Base-by-base conservation (phyloP, 2,797 vertebrate species). In the Enteromius treurensis region DNA sequence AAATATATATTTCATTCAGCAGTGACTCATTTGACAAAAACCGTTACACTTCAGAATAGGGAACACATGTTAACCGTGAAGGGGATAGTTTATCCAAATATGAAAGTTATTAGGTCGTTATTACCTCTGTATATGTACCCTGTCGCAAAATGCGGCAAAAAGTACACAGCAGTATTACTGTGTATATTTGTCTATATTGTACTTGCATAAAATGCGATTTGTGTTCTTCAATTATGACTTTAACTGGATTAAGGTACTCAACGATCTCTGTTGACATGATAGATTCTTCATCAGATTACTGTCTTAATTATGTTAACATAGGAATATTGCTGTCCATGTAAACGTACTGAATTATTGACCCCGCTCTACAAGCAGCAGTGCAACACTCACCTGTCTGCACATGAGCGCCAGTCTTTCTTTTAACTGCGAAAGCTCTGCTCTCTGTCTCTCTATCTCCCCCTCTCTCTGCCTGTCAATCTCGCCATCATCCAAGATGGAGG, bases 331-430 rank as follows among this genome's bases (percentile, higher is more conserved):
- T 53, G 51, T 5, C 5, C 15, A 19, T 51, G 49, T 19, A 51
- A 51, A 51, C 0, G 47, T 49, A 49, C 47, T 49, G 45, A 49
- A 49, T 15, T 14, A 49, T 5, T 49, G 37, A 40, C 7, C 7
- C 37, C 8, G 37, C 37, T 40, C 34, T 40, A 8, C 4, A 76
- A 15, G 58, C 58, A 65, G 26, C 76, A 78, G 58, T 29, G 60
- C 26, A 65, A n/a, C 67, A 64, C 92, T 94, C 90, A 97, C 96
- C 93, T 97, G 96, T 91, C 96, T 94, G 91, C 96, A 97, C 92
- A 97, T 94, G 88, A 96, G 94, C 4, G 96, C 96, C 88, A 97
- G 94, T 74, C 96, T 92, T 89, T 97, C 97, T 75, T 96, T 96
- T 87, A 97, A 93, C 92, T 97, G 96, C 34, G 95, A 95, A 88